Percentiles rank a stretch among this genome's conserved stretches.
Evolutionary conservation across 2,888 invertebrate genomes (phyloP).

Genomic region (Drosophila ochracea): DNA sequence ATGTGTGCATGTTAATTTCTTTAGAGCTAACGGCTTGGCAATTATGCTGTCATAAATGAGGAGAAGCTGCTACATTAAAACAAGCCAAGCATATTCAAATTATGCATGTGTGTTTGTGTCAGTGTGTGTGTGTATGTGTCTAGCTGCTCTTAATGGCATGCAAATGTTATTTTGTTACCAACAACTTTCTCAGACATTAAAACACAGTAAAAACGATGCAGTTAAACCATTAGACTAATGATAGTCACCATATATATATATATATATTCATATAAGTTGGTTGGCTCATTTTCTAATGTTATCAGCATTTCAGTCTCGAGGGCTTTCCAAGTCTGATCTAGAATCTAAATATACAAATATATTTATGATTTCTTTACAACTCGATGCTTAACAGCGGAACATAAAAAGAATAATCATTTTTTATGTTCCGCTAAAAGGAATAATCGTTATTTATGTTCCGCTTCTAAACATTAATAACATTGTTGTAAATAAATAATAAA

Average conservation of each 20-base stretch:
- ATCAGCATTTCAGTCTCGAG: not conserved
- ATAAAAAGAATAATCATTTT: not conserved
- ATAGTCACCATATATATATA: conserved; percentile 32
- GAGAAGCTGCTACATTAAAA: conserved; percentile 46
- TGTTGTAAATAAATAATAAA: not conserved
- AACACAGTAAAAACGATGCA: conserved; percentile 37
- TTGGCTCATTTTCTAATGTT: not conserved
- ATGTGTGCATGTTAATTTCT: conserved; percentile 35
- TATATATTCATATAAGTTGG: not conserved
- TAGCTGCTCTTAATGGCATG: conserved; percentile 59
- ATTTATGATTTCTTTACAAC: not conserved
- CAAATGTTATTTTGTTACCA: conserved; percentile 56
- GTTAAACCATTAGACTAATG: conserved; percentile 63
- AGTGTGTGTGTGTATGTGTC: not conserved
- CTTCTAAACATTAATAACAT: not conserved
- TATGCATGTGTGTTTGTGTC: not conserved
- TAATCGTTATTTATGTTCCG: not conserved
- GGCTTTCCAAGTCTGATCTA: not conserved
- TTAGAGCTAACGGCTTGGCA: conserved; percentile 58
- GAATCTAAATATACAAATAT: not conserved
- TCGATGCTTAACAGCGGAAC: not conserved
- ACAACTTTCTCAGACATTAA: conserved; percentile 66
- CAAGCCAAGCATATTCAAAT: conserved; percentile 62
- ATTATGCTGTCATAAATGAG: conserved; percentile 71
- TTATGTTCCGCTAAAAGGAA: not conserved